Evolutionary conservation across 2,113 vertebrate species (phyloP).

Genomic region (Xerus inauris): DNA sequence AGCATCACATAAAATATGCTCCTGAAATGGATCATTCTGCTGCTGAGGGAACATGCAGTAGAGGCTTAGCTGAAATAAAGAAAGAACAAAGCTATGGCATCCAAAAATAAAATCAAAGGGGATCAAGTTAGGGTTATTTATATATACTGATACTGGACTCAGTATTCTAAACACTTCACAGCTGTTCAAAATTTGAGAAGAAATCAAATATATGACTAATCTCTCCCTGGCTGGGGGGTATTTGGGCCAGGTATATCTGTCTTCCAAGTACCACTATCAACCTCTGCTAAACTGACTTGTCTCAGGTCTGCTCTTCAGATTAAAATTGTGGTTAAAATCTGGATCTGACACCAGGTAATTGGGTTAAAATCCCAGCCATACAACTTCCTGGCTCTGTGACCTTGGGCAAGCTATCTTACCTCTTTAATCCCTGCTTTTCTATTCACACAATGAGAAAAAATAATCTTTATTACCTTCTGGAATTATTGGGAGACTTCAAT

Average conservation of each 20-base stretch:
- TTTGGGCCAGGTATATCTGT: background rate
- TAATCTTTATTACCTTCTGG: background rate
- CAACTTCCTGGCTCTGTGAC: background rate
- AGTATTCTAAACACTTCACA: constrained; percentile 68
- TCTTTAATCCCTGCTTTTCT: constrained; percentile 21
- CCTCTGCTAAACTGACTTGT: background rate
- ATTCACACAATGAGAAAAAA: background rate
- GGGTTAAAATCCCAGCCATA: background rate
- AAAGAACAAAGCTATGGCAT: constrained; percentile 83
- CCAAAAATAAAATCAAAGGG: constrained; percentile 87
- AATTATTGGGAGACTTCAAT: background rate
- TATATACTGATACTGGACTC: constrained; percentile 70
- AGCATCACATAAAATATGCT: constrained; percentile 65
- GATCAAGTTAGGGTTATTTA: constrained; percentile 84
- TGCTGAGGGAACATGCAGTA: constrained; percentile 69
- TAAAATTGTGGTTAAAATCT: background rate
- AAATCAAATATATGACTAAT: constrained; percentile 68
- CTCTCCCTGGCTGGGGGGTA: constrained; percentile 4
- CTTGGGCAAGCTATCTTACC: background rate
- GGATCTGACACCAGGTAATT: background rate
- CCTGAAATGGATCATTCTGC: constrained; percentile 78
- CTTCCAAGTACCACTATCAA: background rate
- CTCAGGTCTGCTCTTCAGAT: background rate
- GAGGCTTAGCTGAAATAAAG: constrained; percentile 83
- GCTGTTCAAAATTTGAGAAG: constrained; percentile 68